Conservation (phyloP, 1,140 invertebrate species). For the Bombus soroeensis region DNA sequence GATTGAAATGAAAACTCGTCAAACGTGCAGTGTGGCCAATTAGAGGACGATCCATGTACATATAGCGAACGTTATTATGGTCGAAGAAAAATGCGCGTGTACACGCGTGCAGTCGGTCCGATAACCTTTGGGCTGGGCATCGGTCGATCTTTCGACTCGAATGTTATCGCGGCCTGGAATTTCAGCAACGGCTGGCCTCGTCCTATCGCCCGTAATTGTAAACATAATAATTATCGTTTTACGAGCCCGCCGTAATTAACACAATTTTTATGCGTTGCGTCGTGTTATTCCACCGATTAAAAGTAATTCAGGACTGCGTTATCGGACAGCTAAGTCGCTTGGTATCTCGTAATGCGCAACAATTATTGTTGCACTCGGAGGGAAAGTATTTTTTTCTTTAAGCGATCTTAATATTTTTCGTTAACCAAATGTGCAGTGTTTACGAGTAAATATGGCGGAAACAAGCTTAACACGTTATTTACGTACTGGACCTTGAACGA, state of each 20-base stretch:
- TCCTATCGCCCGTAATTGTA: slow-evolving; percentile 38
- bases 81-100: background rate
- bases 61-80: slow-evolving; percentile 1
- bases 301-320: slow-evolving; percentile 41
- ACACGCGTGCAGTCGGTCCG: background rate
- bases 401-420: no score
- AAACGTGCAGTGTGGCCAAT: background rate
- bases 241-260: slow-evolving; percentile 52
- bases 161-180: slow-evolving; percentile 53
- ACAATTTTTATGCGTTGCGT: slow-evolving; percentile 45
- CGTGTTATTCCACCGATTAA: slow-evolving; percentile 31
- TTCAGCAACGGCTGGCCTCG: slow-evolving; percentile 37
- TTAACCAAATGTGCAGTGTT: no score
- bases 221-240: slow-evolving; percentile 63
- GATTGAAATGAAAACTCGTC: slow-evolving; percentile 11
- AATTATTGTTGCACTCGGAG: background rate
- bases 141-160: slow-evolving; percentile 58
- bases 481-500: background rate
- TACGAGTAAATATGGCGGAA: no score
- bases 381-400: background rate
- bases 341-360: slow-evolving; percentile 26
- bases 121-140: slow-evolving; percentile 57
- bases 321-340: background rate
- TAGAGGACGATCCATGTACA: slow-evolving; percentile 5
- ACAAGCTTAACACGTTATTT: no score